These are phyloP conservation scores for Venustaconcha ellipsiformis DNA, from an alignment of 1,140 invertebrate genomes.

Conservation along the genomic window DNA sequence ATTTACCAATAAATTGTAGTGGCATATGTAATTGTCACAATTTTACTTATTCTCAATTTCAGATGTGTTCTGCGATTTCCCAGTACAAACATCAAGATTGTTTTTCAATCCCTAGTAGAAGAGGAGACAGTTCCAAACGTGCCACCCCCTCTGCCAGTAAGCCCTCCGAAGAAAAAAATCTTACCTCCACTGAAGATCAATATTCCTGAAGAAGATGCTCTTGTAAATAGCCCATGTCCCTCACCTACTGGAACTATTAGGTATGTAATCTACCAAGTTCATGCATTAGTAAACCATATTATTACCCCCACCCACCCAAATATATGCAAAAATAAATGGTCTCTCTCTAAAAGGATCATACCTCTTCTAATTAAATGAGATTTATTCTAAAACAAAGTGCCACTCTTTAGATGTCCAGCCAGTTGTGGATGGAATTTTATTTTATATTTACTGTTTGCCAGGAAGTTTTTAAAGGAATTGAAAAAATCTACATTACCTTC, in stretches of 20 bases:
- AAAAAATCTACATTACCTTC: no score
- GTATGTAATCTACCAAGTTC: slow-evolving; percentile 58
- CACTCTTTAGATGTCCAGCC: no score
- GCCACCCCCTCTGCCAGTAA: slow-evolving; percentile 70
- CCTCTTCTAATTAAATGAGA: no score
- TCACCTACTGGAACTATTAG: slow-evolving; percentile 88
- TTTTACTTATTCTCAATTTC: slow-evolving; percentile 66
- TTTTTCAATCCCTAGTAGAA: slow-evolving; percentile 93
- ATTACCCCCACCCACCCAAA: no score
- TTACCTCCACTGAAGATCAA: slow-evolving; percentile 72
- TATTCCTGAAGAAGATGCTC: slow-evolving; percentile 84
- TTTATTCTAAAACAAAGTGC: no score
- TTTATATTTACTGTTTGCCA: no score
- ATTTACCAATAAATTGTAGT: not conserved
- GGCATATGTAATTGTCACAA: not conserved
- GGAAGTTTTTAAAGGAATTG: no score
- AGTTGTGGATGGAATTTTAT: no score
- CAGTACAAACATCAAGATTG: slow-evolving; percentile 94
- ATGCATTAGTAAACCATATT: no score
- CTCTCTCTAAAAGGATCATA: no score
- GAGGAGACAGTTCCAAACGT: slow-evolving; percentile 64
- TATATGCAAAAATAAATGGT: no score
- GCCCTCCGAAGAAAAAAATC: slow-evolving; percentile 78
- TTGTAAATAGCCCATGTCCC: slow-evolving; percentile 86
- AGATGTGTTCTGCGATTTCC: slow-evolving; percentile 96